Conservation (phyloP, 2,113 vertebrate genomes). For the Tragelaphus imberbis region DNA sequence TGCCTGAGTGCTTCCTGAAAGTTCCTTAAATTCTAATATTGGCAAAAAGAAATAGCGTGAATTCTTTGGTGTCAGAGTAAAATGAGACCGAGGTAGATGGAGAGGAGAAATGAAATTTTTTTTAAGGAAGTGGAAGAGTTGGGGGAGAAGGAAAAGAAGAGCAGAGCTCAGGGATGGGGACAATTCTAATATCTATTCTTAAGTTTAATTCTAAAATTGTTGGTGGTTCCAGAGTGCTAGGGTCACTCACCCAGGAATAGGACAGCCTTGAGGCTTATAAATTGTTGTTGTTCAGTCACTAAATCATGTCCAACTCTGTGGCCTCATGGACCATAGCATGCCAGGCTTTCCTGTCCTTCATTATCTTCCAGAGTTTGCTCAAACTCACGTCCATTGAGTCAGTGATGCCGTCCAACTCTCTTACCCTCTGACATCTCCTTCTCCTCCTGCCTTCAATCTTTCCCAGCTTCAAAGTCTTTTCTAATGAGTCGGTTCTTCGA, state of each 20-base stretch:
- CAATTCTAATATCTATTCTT: not conserved
- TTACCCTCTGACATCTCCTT: not conserved
- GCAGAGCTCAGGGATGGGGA: not conserved
- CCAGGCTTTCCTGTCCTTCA: not conserved
- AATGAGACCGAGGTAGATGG: not conserved
- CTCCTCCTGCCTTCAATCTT: not conserved
- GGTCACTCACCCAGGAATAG: not conserved
- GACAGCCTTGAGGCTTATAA: not conserved
- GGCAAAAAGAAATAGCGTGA: not conserved
- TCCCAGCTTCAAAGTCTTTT: not conserved
- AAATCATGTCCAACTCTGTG: not conserved
- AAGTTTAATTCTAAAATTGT: not conserved
- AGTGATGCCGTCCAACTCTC: not conserved
- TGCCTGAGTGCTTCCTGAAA: not conserved
- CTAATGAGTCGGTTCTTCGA: not conserved
- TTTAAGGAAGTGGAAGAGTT: not conserved
- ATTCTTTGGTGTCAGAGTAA: not conserved
- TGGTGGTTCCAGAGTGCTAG: not conserved
- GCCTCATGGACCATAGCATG: not conserved
- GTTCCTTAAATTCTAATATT: not conserved
- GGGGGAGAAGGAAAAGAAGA: not conserved
- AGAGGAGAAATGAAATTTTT: not conserved
- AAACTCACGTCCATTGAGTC: not conserved
- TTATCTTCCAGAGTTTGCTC: not conserved
- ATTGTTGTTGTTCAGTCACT: not conserved